Percentiles rank a stretch among this genome's conserved stretches.
phyloP scores from a whole-genome alignment of 2,888 invertebrate genomes.

The Meandrusa payeni region DNA sequence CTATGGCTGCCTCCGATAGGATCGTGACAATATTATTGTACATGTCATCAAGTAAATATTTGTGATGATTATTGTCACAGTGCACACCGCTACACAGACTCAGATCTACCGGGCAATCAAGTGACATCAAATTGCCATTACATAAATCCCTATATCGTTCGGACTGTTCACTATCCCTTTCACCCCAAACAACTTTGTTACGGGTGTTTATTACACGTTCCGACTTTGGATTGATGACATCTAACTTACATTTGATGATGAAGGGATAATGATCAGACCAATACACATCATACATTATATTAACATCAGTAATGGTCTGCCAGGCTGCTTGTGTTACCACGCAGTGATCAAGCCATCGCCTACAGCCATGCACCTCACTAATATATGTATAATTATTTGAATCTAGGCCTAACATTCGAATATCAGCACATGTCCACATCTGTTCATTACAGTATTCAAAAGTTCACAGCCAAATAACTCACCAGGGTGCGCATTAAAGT shows the following conservation, averaged over 20 bases:
- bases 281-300: no score
- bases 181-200: conserved; percentile 20
- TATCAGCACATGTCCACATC: background rate
- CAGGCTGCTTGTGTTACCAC: background rate
- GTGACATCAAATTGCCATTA: background rate
- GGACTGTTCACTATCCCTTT: conserved; percentile 4
- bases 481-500: conserved; percentile 33
- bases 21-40: conserved; percentile 18
- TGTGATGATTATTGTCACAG: conserved; percentile 16
- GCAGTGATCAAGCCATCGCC: background rate
- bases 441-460: background rate
- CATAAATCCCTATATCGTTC: conserved; percentile 1
- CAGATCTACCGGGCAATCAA: conserved; percentile 18
- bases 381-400: background rate
- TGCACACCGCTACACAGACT: conserved; percentile 1
- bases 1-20: conserved; percentile 14
- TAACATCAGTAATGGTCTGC: no score
- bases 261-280: background rate
- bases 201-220: background rate
- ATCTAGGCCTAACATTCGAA: background rate
- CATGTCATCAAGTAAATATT: conserved; percentile 14
- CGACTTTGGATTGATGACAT: background rate
- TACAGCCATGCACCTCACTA: background rate
- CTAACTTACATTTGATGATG: background rate
- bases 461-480: background rate